phyloP scores from a whole-genome alignment of 2,797 vertebrate genomes.

The Euphonia xanthogaster region DNA sequence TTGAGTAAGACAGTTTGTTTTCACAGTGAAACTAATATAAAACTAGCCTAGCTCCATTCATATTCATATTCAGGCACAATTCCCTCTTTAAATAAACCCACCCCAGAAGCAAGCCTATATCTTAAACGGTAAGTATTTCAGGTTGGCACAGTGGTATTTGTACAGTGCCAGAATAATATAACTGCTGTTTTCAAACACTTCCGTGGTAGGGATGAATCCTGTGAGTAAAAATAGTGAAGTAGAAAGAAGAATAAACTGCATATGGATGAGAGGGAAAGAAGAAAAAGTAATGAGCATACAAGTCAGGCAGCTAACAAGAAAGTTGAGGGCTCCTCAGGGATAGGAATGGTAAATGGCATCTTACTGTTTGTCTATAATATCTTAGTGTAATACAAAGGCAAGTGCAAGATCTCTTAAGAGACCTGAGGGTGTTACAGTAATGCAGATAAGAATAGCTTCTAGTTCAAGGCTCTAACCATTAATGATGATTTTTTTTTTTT shows the following conservation, averaged over 20 bases:
- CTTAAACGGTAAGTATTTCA: constrained; percentile 17
- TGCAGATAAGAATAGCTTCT: neutral
- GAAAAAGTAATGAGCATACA: neutral
- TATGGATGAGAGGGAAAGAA: neutral
- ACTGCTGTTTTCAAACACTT: neutral
- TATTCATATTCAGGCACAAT: neutral
- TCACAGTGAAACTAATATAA: neutral
- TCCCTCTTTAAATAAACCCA: constrained; percentile 35
- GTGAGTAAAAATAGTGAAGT: neutral
- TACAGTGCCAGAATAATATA: constrained; percentile 9
- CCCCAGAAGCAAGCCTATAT: neutral
- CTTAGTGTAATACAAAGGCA: neutral
- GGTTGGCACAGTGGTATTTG: constrained; percentile 23
- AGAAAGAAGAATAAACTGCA: neutral
- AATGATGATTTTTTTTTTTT: neutral
- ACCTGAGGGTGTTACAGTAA: neutral
- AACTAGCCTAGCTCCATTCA: neutral
- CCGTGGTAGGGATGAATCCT: neutral
- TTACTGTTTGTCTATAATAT: neutral
- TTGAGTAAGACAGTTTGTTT: neutral
- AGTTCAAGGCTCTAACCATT: neutral
- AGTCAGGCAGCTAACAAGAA: constrained; percentile 1
- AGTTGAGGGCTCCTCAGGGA: constrained; percentile 29
- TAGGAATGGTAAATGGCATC: constrained; percentile 24
- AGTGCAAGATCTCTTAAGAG: neutral